Conservation (phyloP, 1,140 invertebrate species). For the Saccostrea glomerata region DNA sequence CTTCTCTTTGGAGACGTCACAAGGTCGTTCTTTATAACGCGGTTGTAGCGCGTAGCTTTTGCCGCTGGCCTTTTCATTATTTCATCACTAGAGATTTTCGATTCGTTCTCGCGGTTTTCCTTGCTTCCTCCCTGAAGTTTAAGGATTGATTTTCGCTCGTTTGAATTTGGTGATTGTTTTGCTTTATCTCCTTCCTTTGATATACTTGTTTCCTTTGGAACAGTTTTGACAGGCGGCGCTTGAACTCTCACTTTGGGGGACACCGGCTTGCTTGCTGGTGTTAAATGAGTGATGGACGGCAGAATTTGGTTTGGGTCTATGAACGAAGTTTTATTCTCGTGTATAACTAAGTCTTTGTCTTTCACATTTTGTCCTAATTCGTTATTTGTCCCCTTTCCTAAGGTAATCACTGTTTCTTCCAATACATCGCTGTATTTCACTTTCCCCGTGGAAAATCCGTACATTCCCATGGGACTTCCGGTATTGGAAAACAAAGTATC, state of each 20-base stretch:
- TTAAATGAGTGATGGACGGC: conserved; percentile 1
- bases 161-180: neutral
- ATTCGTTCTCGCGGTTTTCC: neutral
- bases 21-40: neutral
- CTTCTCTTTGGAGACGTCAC: conserved; percentile 23
- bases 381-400: neutral
- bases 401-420: conserved; percentile 19
- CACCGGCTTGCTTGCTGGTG: conserved; percentile 21
- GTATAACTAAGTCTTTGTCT: neutral
- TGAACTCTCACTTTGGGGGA: conserved; percentile 15
- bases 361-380: conserved; percentile 1
- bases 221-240: neutral
- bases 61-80: conserved; percentile 14
- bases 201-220: neutral
- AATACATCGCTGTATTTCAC: conserved; percentile 38
- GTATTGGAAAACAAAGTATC: conserved; percentile 43
- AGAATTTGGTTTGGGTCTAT: neutral
- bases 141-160: neutral
- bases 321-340: neutral
- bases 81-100: neutral
- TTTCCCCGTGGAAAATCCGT: conserved; percentile 43
- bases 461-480: conserved; percentile 10
- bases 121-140: neutral
- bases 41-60: conserved; percentile 8
- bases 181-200: neutral